phyloP scores from a whole-genome alignment of 1,140 invertebrate species.

The Atopsyche davidsoni region DNA sequence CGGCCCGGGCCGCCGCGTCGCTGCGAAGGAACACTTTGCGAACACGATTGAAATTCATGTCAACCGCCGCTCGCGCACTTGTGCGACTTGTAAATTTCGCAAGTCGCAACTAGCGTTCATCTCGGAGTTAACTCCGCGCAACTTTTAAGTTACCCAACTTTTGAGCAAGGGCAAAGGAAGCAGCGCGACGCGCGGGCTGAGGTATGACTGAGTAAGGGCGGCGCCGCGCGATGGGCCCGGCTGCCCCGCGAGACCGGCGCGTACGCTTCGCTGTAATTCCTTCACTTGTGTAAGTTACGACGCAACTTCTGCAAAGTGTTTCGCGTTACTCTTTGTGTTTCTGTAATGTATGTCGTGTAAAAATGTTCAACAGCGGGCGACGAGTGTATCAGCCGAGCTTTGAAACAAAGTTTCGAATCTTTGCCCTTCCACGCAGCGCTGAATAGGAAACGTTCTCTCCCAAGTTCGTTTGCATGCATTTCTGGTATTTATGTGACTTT shows the following conservation, averaged over 20 bases:
- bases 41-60: slow-evolving; percentile 30
- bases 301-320: slow-evolving; percentile 27
- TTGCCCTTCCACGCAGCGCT: slow-evolving; percentile 6
- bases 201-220: slow-evolving; percentile 30
- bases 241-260: not conserved
- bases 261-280: slow-evolving; percentile 29
- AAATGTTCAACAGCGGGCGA: slow-evolving; percentile 26
- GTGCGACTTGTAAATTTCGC: slow-evolving; percentile 29
- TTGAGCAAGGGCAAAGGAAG: slow-evolving; percentile 30
- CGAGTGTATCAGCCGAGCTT: slow-evolving; percentile 25
- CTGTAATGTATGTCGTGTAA: slow-evolving; percentile 29
- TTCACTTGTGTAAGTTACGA: slow-evolving; percentile 28
- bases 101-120: slow-evolving; percentile 29
- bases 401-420: slow-evolving; percentile 18
- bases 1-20: not conserved
- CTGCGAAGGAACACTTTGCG: slow-evolving; percentile 4
- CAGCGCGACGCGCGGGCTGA: slow-evolving; percentile 28
- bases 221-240: not conserved
- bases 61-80: slow-evolving; percentile 22
- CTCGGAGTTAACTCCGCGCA: slow-evolving; percentile 28
- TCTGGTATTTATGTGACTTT: no score
- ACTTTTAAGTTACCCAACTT: slow-evolving; percentile 31
- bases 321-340: slow-evolving; percentile 28
- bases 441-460: no score
- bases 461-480: no score